Conservation (phyloP, 2,888 invertebrate species). For the Gari tellinella region DNA sequence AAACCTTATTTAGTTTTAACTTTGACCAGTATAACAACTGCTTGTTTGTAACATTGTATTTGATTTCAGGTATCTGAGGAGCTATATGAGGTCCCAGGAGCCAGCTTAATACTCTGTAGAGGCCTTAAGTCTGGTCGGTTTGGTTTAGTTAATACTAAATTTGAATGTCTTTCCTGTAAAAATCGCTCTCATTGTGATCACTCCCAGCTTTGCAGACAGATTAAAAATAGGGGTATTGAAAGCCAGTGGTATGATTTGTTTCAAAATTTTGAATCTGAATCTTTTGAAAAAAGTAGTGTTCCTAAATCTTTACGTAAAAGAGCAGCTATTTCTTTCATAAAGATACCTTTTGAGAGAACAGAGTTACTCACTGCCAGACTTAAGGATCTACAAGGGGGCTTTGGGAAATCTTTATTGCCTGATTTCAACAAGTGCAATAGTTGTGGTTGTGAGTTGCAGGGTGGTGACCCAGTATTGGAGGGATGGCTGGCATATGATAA, state of each 20-base stretch:
- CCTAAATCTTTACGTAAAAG: background rate
- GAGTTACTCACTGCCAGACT: conserved; percentile 4
- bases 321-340: conserved; percentile 20
- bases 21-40: no score
- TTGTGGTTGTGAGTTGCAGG: conserved; percentile 7
- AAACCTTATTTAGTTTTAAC: no score
- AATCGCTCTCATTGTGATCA: conserved; percentile 7
- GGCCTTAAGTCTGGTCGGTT: background rate
- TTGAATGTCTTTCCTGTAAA: conserved; percentile 7
- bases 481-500: conserved; percentile 31
- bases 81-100: conserved; percentile 19
- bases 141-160: conserved; percentile 17
- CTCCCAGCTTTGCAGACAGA: background rate
- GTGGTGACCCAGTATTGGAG: conserved; percentile 15
- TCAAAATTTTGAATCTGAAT: conserved; percentile 6
- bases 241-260: conserved; percentile 11
- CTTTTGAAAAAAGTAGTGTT: background rate
- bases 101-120: conserved; percentile 8
- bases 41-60: no score
- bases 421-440: conserved; percentile 7
- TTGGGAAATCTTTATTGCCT: conserved; percentile 3
- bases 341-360: conserved; percentile 18
- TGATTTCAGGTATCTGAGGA: conserved; percentile 5
- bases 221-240: conserved; percentile 2
- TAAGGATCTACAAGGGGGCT: background rate